Conservation (phyloP, 2,888 invertebrate species). For the Heliconius cydno region DNA sequence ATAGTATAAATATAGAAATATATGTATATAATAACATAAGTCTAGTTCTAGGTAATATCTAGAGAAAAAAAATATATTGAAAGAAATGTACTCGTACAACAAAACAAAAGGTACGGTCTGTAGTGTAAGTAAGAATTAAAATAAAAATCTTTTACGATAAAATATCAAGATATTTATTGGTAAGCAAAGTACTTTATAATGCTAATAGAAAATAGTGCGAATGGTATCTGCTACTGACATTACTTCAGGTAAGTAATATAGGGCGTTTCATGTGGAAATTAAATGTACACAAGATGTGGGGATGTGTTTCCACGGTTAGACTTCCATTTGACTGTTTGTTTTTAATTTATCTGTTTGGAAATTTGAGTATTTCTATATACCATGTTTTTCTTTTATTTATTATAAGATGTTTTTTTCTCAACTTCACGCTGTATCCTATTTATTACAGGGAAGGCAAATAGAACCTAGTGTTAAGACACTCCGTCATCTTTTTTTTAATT, state of each 20-base stretch:
- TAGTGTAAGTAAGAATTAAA: too few relatives aligned
- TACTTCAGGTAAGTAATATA: conserved; percentile 16
- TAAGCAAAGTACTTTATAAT: background rate
- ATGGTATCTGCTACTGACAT: background rate
- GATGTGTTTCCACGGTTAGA: conserved; percentile 21
- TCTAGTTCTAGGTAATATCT: too few relatives aligned
- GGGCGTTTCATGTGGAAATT: conserved; percentile 25
- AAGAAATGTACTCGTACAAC: too few relatives aligned
- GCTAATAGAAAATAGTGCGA: background rate
- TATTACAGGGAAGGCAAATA: too few relatives aligned
- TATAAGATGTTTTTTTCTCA: too few relatives aligned
- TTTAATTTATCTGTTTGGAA: conserved; percentile 13
- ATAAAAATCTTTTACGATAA: background rate
- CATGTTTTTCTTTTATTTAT: background rate
- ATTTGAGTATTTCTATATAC: background rate
- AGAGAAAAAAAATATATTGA: too few relatives aligned
- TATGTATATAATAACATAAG: too few relatives aligned
- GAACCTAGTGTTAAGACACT: too few relatives aligned
- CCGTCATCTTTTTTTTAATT: too few relatives aligned
- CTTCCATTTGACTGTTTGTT: conserved; percentile 23
- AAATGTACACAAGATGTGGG: conserved; percentile 30
- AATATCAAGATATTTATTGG: background rate
- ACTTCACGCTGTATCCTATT: too few relatives aligned
- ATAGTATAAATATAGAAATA: too few relatives aligned
- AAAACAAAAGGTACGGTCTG: too few relatives aligned